Conservation (phyloP, 2,888 invertebrate species). For the Nemurella pictetii region DNA sequence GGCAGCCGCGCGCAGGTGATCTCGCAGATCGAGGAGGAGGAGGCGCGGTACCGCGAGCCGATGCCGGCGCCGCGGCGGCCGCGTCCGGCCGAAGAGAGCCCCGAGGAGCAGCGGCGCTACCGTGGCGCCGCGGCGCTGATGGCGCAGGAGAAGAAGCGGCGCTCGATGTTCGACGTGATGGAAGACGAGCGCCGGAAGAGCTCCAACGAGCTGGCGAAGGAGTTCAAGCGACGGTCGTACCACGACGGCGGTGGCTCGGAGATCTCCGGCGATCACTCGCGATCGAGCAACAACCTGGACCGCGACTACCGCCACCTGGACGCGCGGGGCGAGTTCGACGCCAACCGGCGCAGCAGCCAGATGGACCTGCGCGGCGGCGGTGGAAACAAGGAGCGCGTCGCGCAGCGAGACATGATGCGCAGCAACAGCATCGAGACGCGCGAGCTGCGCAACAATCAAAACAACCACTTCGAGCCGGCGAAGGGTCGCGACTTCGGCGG, state of each 20-base stretch:
- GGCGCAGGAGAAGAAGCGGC: constrained; percentile 37
- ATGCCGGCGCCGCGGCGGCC: constrained; percentile 6
- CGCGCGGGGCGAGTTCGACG: not conserved
- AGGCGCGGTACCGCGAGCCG: constrained; percentile 24
- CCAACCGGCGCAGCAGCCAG: constrained; percentile 6
- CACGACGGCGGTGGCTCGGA: constrained; percentile 48
- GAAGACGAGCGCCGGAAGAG: constrained; percentile 55
- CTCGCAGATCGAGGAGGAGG: constrained; percentile 11
- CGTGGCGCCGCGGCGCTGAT: constrained; percentile 2
- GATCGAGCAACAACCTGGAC: constrained; percentile 24
- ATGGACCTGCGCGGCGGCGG: not conserved
- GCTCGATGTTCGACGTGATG: constrained; percentile 47
- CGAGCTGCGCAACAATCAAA: constrained; percentile 13
- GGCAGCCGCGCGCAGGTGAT: constrained; percentile 13
- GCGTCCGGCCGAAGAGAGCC: constrained; percentile 42
- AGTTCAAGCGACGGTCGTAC: constrained; percentile 55
- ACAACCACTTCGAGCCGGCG: not conserved
- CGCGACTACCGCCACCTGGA: constrained; percentile 10
- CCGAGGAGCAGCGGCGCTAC: constrained; percentile 22
- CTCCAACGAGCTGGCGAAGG: constrained; percentile 55
- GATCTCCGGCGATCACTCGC: constrained; percentile 24
- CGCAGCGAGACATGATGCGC: not conserved
- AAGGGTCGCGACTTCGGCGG: not conserved
- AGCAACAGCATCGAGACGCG: constrained; percentile 18
- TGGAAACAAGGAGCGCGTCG: not conserved